phyloP scores from a whole-genome alignment of 2,888 invertebrate species.

The Sesamia inferens region DNA sequence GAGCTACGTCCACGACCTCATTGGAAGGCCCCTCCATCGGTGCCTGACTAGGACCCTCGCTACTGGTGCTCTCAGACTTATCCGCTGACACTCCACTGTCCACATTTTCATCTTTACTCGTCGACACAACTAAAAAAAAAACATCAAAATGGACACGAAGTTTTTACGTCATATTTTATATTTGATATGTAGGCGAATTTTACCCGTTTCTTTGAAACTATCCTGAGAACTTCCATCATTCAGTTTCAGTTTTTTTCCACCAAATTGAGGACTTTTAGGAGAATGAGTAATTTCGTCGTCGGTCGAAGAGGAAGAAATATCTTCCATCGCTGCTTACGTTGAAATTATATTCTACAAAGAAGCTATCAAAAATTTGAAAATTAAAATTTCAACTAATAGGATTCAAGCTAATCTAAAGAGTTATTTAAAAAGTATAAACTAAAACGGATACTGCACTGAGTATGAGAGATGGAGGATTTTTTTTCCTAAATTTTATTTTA shows the following conservation, averaged over 20 bases:
- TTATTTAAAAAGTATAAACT: slow-evolving; percentile 51
- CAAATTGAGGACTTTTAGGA: slow-evolving; percentile 75
- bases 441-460: slow-evolving; percentile 53
- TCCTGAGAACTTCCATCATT: slow-evolving; percentile 87
- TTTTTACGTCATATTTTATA: slow-evolving; percentile 70
- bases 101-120: slow-evolving; percentile 81
- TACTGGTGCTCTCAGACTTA: slow-evolving; percentile 86
- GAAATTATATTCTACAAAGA: slow-evolving; percentile 54
- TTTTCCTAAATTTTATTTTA: slow-evolving; percentile 71
- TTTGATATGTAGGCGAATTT: slow-evolving; percentile 48
- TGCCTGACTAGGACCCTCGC: slow-evolving; percentile 77
- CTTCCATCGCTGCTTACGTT: slow-evolving; percentile 81
- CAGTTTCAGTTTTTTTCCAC: slow-evolving; percentile 85
- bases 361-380: slow-evolving; percentile 42
- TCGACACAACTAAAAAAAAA: slow-evolving; percentile 70
- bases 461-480: slow-evolving; percentile 68
- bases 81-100: slow-evolving; percentile 87
- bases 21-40: slow-evolving; percentile 77
- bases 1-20: slow-evolving; percentile 79
- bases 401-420: slow-evolving; percentile 53
- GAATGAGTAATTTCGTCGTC: slow-evolving; percentile 84
- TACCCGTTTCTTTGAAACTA: slow-evolving; percentile 81
- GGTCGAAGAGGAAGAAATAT: slow-evolving; percentile 76
- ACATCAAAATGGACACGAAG: slow-evolving; percentile 72
- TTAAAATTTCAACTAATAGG: slow-evolving; percentile 51